These are phyloP conservation scores for Spicauda simplicius DNA, from an alignment of 2,888 invertebrate species.

Conservation along the genomic window DNA sequence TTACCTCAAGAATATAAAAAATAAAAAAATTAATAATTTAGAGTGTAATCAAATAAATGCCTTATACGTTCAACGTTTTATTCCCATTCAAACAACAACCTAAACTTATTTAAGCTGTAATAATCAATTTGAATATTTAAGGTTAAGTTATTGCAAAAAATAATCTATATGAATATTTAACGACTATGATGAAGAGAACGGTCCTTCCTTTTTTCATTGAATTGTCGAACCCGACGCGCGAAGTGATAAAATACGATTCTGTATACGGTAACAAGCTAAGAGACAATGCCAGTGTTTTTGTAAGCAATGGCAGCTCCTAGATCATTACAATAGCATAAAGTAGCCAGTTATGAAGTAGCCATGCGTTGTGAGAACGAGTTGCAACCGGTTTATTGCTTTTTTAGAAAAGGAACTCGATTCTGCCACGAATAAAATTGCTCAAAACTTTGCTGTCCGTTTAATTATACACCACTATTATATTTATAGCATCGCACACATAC, in stretches of 20 bases:
- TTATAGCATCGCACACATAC: conserved; percentile 39
- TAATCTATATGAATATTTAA: conserved; percentile 4
- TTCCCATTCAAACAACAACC: neutral
- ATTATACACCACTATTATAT: conserved; percentile 12
- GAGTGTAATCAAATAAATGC: too few species aligned
- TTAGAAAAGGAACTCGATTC: conserved; percentile 59
- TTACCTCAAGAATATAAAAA: too few species aligned
- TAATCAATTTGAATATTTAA: neutral
- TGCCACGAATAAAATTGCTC: conserved; percentile 43
- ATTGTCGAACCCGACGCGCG: conserved; percentile 49
- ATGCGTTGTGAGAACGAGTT: conserved; percentile 66
- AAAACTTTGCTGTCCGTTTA: conserved; percentile 36
- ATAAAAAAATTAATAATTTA: too few species aligned
- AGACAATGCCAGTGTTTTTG: conserved; percentile 79
- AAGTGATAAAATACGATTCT: conserved; percentile 69
- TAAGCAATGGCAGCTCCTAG: conserved; percentile 70
- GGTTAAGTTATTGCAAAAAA: conserved; percentile 2
- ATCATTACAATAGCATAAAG: conserved; percentile 82
- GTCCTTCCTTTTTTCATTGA: conserved; percentile 27
- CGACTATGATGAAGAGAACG: neutral
- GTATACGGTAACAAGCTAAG: conserved; percentile 68
- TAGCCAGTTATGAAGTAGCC: conserved; percentile 77
- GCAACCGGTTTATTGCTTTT: conserved; percentile 75
- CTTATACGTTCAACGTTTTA: neutral
- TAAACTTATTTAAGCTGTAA: neutral